These are phyloP conservation scores for Corythoichthys intestinalis DNA, from an alignment of 2,113 vertebrate species.

Conservation along the genomic window DNA sequence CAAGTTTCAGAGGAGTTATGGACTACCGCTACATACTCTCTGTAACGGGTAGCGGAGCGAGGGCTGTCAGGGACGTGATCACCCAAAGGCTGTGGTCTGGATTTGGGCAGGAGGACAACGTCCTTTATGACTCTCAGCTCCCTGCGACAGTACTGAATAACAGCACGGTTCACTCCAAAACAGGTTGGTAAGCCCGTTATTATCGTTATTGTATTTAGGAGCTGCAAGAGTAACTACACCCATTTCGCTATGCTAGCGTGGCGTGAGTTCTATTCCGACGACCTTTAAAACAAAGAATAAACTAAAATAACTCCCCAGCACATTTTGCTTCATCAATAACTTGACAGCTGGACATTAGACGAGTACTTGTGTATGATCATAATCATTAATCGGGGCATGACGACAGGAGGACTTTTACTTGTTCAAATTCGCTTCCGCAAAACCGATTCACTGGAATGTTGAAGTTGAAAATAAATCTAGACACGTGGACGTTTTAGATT, in stretches of 20 bases:
- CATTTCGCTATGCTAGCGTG: background rate
- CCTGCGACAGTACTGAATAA: background rate
- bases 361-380: background rate
- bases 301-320: background rate
- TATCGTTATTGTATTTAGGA: too few species aligned
- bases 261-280: background rate
- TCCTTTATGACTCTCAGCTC: background rate
- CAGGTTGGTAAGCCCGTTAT: conserved; percentile 35
- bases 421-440: background rate
- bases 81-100: conserved; percentile 64
- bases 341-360: background rate
- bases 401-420: background rate
- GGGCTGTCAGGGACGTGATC: conserved; percentile 66
- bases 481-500: background rate
- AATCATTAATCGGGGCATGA: background rate
- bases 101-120: conserved; percentile 33
- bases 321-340: background rate
- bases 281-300: background rate
- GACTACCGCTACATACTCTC: conserved; percentile 63
- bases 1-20: conserved; percentile 40
- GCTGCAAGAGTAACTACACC: background rate
- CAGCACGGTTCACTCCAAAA: background rate
- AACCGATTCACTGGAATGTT: background rate
- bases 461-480: background rate
- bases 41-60: conserved; percentile 59